Evolutionary conservation across 2,113 vertebrate genomes (phyloP), one percentile per base, ranked within the genome.

Genomic region (Sebastes schlegelii): DNA sequence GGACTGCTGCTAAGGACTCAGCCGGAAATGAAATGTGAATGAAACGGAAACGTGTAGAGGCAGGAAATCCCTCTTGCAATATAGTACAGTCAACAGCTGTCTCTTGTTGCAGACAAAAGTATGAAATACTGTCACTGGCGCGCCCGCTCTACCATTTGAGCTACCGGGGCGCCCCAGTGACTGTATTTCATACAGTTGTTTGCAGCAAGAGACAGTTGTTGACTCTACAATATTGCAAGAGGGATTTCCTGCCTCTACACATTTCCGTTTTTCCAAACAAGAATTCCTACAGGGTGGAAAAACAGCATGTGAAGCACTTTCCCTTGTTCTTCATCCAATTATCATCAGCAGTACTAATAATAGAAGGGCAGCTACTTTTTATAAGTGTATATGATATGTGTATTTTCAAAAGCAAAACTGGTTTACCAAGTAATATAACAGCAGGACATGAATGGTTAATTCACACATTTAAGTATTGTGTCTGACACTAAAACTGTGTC

Each of bases 181-280:
- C 57, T 13, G 57, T 14, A 26, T 88, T 81, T 83, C 73, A 62
- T 70, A 34, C 64, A 70, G 51, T 74, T 80, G 76, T 87, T 82
- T 88, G 70, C 69, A 48, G 79, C 4, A 34, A 58, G 45, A 87
- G 78, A 70, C 83, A 52, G 74, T 68, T 79, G 84, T 91, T 89
- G 77, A 82, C 74, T 42, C 60, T 70, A 57, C 85, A 67, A 64
- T 77, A 74, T 55, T 73, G 71, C 43, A 69, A 46, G 65, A 80
- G 78, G 79, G 66, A 64, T 80, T 77, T 43, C 74, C 52, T 70
- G 67, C 61, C 19, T 76, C 43, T 52, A 23, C 60, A 66, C 17
- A 57, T 86, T 69, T 84, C 60, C 6, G n/a, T 57, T 48, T 61
- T 79, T 66, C 26, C 51, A 61, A 69, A 84, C 68, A 48, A 64